These are phyloP conservation scores for Holacanthus passer DNA, from an alignment of 2,113 vertebrate genomes.

Conservation along the genomic window DNA sequence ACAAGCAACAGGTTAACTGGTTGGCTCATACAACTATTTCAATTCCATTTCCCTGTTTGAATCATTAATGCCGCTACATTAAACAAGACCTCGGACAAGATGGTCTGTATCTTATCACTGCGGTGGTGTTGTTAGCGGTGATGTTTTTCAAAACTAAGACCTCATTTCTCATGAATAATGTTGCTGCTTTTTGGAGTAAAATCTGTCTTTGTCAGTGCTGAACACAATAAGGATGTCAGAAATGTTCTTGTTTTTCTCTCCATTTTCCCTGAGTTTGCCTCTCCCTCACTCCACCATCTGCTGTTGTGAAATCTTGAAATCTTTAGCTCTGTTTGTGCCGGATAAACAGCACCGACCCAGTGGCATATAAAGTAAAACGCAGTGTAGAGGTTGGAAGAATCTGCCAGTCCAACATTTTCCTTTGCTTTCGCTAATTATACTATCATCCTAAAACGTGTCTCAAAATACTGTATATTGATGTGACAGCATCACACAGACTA, in stretches of 20 bases:
- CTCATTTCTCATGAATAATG: slow-evolving; percentile 56
- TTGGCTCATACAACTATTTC: slow-evolving; percentile 24
- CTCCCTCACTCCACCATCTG: slow-evolving; percentile 56
- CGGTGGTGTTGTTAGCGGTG: background rate
- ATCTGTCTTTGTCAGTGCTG: slow-evolving; percentile 23
- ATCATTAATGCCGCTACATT: slow-evolving; percentile 38
- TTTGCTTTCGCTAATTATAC: slow-evolving; percentile 4
- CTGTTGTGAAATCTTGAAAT: slow-evolving; percentile 46
- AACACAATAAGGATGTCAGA: slow-evolving; percentile 15
- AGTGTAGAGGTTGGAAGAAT: background rate
- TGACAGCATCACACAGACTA: background rate
- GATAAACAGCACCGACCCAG: slow-evolving; percentile 52
- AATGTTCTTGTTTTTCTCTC: slow-evolving; percentile 28
- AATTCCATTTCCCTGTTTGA: slow-evolving; percentile 8
- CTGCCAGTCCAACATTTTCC: background rate
- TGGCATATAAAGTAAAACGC: slow-evolving; percentile 28
- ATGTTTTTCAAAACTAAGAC: slow-evolving; percentile 43
- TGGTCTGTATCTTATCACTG: slow-evolving; percentile 12
- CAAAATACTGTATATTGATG: slow-evolving; percentile 3
- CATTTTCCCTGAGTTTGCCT: slow-evolving; percentile 17
- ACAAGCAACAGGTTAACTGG: slow-evolving; percentile 65
- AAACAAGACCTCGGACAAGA: slow-evolving; percentile 8
- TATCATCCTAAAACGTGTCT: background rate
- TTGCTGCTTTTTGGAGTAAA: slow-evolving; percentile 17
- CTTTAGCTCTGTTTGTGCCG: slow-evolving; percentile 41